These are phyloP conservation scores for Carcharodon carcharias DNA, from an alignment of 2,797 vertebrate genomes.

Conservation along the genomic window DNA sequence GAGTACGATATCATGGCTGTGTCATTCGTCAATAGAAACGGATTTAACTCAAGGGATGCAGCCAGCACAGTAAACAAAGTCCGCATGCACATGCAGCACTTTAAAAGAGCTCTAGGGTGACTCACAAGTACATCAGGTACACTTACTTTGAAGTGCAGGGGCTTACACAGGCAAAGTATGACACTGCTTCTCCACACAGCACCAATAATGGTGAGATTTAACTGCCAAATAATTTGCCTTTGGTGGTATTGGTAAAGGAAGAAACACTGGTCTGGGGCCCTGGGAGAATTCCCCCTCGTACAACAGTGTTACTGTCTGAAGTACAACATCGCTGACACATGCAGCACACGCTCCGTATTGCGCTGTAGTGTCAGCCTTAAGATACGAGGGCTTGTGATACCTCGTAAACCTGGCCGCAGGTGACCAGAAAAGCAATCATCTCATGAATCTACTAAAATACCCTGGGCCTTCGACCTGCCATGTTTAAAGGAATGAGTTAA, in stretches of 20 bases:
- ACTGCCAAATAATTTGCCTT: not conserved
- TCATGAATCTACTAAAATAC: not conserved
- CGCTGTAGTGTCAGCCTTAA: no score
- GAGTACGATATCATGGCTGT: no score
- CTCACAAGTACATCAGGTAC: not conserved
- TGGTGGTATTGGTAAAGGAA: not conserved
- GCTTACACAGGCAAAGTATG: not conserved
- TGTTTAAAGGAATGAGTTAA: not conserved
- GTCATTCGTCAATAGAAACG: not conserved
- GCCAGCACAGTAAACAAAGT: not conserved
- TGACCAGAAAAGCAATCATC: not conserved
- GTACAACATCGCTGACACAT: not conserved
- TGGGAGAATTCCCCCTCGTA: not conserved
- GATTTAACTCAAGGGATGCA: not conserved
- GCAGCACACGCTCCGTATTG: not conserved
- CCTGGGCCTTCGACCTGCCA: not conserved
- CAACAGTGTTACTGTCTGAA: not conserved
- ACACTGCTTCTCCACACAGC: not conserved
- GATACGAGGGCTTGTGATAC: no score
- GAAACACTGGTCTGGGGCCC: not conserved
- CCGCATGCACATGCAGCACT: not conserved
- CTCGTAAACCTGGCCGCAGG: not conserved
- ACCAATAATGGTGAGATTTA: not conserved
- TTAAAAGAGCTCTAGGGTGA: not conserved
- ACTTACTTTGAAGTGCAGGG: not conserved